Conservation (phyloP, 2,797 vertebrate species). For the Taeniopygia guttata region DNA sequence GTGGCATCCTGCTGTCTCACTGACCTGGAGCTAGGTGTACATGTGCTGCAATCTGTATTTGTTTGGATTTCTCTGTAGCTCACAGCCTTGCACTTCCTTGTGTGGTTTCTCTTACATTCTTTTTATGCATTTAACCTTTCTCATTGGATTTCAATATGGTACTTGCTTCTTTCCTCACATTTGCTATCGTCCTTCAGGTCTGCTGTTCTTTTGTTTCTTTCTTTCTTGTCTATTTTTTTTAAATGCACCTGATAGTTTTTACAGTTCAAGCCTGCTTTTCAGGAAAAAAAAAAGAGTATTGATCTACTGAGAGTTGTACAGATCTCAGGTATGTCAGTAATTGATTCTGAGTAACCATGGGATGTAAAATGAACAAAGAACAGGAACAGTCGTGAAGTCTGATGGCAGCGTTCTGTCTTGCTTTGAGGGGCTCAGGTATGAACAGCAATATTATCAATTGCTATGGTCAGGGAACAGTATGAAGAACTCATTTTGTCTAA, state of each 20-base stretch:
- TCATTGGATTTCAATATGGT: neutral
- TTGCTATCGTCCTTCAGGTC: neutral
- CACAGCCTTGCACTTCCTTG: neutral
- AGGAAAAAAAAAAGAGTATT: neutral
- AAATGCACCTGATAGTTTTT: neutral
- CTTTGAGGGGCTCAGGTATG: neutral
- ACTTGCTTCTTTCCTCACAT: neutral
- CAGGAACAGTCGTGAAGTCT: neutral
- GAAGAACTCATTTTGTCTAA: neutral
- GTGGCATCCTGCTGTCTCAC: neutral
- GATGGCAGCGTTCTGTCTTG: neutral
- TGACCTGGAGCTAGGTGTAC: neutral
- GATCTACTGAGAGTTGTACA: neutral
- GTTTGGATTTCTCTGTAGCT: neutral
- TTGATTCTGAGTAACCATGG: neutral
- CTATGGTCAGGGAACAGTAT: neutral
- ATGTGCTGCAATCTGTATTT: fast-evolving
- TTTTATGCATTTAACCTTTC: neutral
- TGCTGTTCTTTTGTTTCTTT: neutral
- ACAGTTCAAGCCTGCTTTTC: neutral
- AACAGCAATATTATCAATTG: neutral
- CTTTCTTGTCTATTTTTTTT: neutral
- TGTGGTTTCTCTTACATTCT: neutral
- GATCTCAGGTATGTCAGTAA: neutral
- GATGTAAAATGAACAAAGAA: neutral